Conservation (phyloP, 2,888 invertebrate genomes). For the Isotomurus palustris region DNA sequence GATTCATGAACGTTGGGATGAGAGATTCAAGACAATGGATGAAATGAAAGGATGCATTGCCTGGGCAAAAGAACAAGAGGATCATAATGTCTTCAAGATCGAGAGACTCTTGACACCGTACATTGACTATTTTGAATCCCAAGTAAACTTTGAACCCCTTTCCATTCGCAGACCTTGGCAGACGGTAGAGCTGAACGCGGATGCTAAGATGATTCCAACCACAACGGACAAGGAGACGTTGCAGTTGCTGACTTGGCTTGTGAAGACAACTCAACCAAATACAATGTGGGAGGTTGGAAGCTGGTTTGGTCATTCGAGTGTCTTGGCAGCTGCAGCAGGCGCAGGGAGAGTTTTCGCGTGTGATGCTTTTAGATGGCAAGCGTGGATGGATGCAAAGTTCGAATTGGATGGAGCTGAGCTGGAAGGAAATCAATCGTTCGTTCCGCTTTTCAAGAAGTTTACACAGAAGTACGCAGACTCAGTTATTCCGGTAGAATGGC, state of each 20-base stretch:
- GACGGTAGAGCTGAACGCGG: slow-evolving; percentile 2
- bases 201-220: slow-evolving; percentile 25
- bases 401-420: not conserved
- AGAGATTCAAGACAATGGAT: not conserved
- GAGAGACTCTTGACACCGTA: slow-evolving; percentile 13
- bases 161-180: slow-evolving; percentile 19
- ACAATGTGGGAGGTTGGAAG: slow-evolving; percentile 35
- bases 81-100: slow-evolving; percentile 5
- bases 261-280: slow-evolving; percentile 11
- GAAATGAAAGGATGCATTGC: not conserved
- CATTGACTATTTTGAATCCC: slow-evolving; percentile 19
- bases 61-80: not conserved
- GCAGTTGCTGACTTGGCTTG: slow-evolving; percentile 24
- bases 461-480: not conserved
- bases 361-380: slow-evolving; percentile 32
- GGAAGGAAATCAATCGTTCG: slow-evolving; percentile 17
- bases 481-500: slow-evolving; percentile 25
- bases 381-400: slow-evolving; percentile 23
- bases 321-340: slow-evolving; percentile 9
- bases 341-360: slow-evolving; percentile 24
- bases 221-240: slow-evolving; percentile 31
- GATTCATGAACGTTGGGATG: slow-evolving; percentile 19
- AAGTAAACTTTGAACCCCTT: slow-evolving; percentile 19
- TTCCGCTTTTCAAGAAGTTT: slow-evolving; percentile 11
- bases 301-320: slow-evolving; percentile 31